Base-by-base conservation (phyloP, 64 coral and sea anemone species). In the Anthopleura sola region DNA sequence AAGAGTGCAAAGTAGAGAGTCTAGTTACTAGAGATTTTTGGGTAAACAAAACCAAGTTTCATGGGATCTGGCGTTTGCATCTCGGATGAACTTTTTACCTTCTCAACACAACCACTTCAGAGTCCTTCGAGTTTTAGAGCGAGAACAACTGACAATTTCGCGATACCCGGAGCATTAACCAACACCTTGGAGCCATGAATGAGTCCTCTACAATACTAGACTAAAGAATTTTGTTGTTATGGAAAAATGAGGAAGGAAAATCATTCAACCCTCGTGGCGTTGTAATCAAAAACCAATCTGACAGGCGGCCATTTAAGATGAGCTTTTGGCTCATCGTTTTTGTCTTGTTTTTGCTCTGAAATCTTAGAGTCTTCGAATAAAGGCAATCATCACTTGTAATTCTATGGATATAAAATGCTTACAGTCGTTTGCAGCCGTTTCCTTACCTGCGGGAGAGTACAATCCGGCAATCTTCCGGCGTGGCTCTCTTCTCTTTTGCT, bases 391-490 rank as follows among this genome's bases (percentile, higher is more conserved):
- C 44, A 44, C 76, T 79, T 44, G 76, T 79, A 79, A 79, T 44
- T 48, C 44, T 79, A 79, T 38, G 24, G 76, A 79, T 79, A 38
- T 79, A 79, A 79, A 79, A 48, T 71, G 36, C 76, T 48, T 79
- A 79, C 76, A 79, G 76, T 48, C 76, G 76, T 44, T 79, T 79
- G 36, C 76, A 79, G 76, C 37, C 76, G 44, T 48, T 79, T 79
- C 76, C 76, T 48, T 79, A 79, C 76, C 76, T 79, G 76, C 76
- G 76, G 76, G 39, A 79, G 37, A 79, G 39, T 44, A 79, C 66
- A 71, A 71, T 71, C 66, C 66, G 29, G 66, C 39, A 79, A 79
- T 79, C 76, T 79, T 79, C 76, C 76, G 76, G 76, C 76, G 37
- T 79, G 36, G 44, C 15, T 44, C 76, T 48, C 76, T 79, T 34